These are phyloP conservation scores for Cephus rjabovi DNA, from an alignment of 2,888 invertebrate species.

Conservation along the genomic window DNA sequence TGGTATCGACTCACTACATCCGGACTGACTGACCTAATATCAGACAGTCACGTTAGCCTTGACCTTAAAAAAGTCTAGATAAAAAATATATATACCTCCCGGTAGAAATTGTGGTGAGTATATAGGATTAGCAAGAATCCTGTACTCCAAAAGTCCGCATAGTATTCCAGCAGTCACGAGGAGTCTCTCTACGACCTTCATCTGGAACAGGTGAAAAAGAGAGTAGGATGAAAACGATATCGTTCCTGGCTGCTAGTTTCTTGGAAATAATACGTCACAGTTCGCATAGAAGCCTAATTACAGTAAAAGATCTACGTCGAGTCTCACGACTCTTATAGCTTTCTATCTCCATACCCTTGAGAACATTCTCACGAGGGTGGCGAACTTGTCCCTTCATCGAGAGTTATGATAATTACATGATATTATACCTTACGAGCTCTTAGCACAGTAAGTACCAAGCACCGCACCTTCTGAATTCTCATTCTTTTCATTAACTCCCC, in stretches of 20 bases:
- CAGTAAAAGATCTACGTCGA: background rate
- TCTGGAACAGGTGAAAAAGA: conserved; percentile 46
- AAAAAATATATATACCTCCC: conserved; percentile 43
- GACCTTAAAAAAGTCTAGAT: background rate
- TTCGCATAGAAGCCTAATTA: background rate
- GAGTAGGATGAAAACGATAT: conserved; percentile 28
- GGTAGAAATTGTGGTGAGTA: conserved; percentile 59
- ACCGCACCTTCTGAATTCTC: background rate
- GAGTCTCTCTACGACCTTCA: conserved; percentile 38
- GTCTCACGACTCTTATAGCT: background rate
- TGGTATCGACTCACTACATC: background rate
- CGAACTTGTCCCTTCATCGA: background rate
- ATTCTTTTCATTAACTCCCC: background rate
- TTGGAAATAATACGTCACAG: background rate
- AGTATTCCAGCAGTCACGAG: background rate
- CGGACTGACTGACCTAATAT: background rate
- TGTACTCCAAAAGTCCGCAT: background rate
- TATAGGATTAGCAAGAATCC: conserved; percentile 38
- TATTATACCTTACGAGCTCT: background rate
- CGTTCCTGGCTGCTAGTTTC: background rate
- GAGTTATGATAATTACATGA: conserved; percentile 1
- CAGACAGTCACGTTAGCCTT: background rate
- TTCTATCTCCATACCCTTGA: background rate
- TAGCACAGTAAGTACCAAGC: background rate
- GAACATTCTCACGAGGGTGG: background rate